phyloP scores from a whole-genome alignment of 2,888 invertebrate genomes.

The Eumacrocentrus americanus region DNA sequence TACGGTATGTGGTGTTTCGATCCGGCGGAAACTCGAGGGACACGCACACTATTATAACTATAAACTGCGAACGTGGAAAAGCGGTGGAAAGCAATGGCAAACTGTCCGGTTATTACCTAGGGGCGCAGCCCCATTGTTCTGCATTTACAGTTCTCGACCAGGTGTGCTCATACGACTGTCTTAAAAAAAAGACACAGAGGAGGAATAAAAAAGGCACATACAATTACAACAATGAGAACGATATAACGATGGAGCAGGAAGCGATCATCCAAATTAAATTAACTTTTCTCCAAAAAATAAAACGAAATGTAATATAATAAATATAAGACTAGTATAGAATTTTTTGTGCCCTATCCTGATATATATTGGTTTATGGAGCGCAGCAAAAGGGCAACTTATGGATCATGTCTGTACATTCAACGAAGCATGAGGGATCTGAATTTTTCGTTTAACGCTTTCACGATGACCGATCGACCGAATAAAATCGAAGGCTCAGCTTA shows the following conservation, averaged over 20 bases:
- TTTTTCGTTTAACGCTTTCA: slow-evolving; percentile 26
- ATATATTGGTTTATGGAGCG: slow-evolving; percentile 10
- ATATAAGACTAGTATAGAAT: neutral
- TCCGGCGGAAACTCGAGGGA: slow-evolving; percentile 12
- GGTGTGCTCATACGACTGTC: slow-evolving; percentile 33
- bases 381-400: slow-evolving; percentile 11
- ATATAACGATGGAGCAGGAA: neutral
- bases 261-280: neutral
- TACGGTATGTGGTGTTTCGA: neutral
- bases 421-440: slow-evolving; percentile 6
- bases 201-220: too few relatives aligned
- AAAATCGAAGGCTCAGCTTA: slow-evolving; percentile 15
- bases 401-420: neutral
- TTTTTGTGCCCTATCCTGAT: neutral
- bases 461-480: slow-evolving; percentile 21
- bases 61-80: slow-evolving; percentile 9
- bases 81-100: slow-evolving; percentile 31
- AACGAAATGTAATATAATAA: too few relatives aligned
- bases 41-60: neutral
- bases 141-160: slow-evolving; percentile 37
- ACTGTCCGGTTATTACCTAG: slow-evolving; percentile 48
- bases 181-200: neutral
- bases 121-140: slow-evolving; percentile 51
- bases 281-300: too few relatives aligned
- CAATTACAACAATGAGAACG: neutral